phyloP scores from a whole-genome alignment of 2,888 invertebrate species.

The Tipula lateralis region DNA sequence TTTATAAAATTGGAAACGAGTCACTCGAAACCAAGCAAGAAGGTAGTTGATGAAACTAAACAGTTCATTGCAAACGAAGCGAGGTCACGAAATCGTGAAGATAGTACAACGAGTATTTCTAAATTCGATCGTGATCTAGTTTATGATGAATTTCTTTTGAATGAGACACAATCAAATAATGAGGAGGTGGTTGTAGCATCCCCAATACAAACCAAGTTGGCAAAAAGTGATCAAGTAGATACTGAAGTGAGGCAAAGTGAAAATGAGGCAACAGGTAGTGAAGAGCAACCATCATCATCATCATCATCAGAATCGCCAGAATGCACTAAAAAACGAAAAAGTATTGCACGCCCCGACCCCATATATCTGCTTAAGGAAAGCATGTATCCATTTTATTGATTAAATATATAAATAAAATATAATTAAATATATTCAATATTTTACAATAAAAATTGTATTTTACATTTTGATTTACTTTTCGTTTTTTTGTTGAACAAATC shows the following conservation, averaged over 20 bases:
- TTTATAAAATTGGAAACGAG: neutral
- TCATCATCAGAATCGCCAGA: neutral
- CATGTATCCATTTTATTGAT: slow-evolving; percentile 30
- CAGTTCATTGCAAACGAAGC: neutral
- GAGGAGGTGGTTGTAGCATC: neutral
- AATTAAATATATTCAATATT: neutral
- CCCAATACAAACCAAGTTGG: neutral
- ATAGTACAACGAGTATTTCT: neutral
- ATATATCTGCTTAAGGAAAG: slow-evolving; percentile 26
- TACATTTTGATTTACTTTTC: no score
- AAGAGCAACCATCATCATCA: neutral
- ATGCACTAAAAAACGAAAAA: neutral
- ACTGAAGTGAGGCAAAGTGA: neutral
- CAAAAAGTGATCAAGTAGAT: neutral
- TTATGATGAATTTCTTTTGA: neutral
- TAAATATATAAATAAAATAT: neutral
- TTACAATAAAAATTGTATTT: neutral
- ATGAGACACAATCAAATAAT: neutral
- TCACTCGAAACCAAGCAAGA: neutral
- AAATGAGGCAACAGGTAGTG: neutral
- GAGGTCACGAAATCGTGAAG: neutral
- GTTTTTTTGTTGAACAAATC: neutral
- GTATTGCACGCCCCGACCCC: slow-evolving; percentile 4
- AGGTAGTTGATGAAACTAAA: neutral
- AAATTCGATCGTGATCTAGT: neutral